Conservation (phyloP, 53 echinoderm and acorn worm genomes). For the Crossaster papposus region DNA sequence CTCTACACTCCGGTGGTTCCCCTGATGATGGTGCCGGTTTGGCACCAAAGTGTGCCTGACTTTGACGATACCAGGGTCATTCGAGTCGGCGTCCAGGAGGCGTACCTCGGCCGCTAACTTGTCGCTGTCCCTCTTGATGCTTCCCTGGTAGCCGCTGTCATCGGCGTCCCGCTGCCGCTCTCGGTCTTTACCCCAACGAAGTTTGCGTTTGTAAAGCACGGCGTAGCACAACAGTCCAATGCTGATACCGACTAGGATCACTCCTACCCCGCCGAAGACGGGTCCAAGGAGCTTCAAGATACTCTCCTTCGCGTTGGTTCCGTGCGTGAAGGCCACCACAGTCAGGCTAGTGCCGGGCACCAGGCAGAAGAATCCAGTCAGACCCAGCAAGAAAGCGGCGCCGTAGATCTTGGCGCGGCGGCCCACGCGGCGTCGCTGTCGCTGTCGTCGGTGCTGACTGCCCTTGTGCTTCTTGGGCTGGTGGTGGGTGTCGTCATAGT, state of each 20-base stretch:
- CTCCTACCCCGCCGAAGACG: constrained; percentile 51
- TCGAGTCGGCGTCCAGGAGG: constrained; percentile 35
- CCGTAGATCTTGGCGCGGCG: constrained; percentile 60
- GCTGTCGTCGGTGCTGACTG: constrained; percentile 36
- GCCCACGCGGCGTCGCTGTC: constrained; percentile 49
- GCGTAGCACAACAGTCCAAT: constrained; percentile 51
- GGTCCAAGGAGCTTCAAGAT: constrained; percentile 44
- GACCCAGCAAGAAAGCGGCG: constrained; percentile 49
- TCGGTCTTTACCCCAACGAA: constrained; percentile 9
- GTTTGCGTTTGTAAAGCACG: constrained; percentile 4
- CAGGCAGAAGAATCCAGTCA: constrained; percentile 51
- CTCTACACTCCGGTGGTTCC: background rate
- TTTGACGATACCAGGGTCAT: constrained; percentile 12
- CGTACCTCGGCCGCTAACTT: constrained; percentile 43
- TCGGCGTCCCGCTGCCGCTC: background rate
- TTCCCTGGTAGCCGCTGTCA: constrained; percentile 7
- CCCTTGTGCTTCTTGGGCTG: constrained; percentile 38
- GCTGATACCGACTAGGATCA: constrained; percentile 45
- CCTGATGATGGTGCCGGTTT: background rate
- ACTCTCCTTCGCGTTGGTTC: constrained; percentile 39
- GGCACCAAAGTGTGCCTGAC: constrained; percentile 36
- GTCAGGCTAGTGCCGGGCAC: constrained; percentile 52
- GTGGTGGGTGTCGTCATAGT: constrained; percentile 43
- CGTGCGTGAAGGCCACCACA: constrained; percentile 49
- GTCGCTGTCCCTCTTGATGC: constrained; percentile 2